phyloP scores from a whole-genome alignment of 1,140 invertebrate species.

The Vollenhovia emeryi region DNA sequence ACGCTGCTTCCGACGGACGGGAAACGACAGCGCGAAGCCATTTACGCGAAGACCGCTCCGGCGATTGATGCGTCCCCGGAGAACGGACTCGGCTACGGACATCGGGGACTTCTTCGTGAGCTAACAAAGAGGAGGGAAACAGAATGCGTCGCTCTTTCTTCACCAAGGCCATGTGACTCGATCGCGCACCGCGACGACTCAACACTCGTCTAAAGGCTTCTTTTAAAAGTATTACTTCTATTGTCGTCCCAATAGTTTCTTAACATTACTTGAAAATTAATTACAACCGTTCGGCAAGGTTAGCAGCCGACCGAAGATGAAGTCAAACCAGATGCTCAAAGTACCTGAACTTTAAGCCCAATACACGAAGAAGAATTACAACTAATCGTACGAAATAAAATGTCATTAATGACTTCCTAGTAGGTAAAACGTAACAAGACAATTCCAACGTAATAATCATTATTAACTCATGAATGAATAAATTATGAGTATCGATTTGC shows the following conservation, averaged over 20 bases:
- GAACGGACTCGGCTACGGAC: neutral
- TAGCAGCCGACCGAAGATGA: too few species aligned
- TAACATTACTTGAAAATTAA: too few species aligned
- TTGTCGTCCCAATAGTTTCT: neutral
- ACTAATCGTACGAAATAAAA: neutral
- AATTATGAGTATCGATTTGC: neutral
- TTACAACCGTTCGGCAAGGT: neutral
- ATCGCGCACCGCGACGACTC: neutral
- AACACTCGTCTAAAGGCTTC: neutral
- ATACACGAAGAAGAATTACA: too few species aligned
- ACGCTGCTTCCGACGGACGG: constrained; percentile 15
- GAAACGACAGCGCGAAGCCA: constrained; percentile 1
- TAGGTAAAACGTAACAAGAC: neutral
- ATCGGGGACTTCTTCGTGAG: constrained; percentile 15
- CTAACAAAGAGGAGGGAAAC: constrained; percentile 22
- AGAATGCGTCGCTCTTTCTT: constrained; percentile 20
- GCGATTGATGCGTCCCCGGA: neutral
- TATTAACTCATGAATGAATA: neutral
- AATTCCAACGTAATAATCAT: neutral
- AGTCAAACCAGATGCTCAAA: too few species aligned
- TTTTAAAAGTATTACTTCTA: neutral
- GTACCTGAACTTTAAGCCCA: too few species aligned
- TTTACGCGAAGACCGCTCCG: constrained; percentile 21
- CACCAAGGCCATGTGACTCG: constrained; percentile 6
- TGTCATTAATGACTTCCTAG: neutral